Evolutionary conservation across 2,888 invertebrate species (phyloP), one percentile per base, ranked within the genome.

Genomic region (Crossocerus cetratus): DNA sequence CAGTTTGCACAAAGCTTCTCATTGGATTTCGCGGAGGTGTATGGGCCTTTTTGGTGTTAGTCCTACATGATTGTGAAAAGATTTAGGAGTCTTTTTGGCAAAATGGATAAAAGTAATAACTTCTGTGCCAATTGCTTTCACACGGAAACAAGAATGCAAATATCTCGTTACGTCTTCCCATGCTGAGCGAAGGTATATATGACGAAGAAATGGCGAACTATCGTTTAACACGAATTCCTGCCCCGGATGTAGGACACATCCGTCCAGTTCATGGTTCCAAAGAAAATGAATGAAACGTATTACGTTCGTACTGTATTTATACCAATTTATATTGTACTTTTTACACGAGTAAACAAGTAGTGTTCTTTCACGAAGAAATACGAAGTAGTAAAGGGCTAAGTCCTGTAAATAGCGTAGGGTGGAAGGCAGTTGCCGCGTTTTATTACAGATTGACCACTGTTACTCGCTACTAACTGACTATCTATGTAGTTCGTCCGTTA

Each of bases 141-240:
- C 65, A 57, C 11, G 65, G 32, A 44, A 56, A 20, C 56, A 59
- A 66, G 63, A 45, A 62, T 62, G n/a, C 43, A 42, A 67, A 76
- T 70, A 70, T 73, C 65, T 60, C 64, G 69, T 74, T 64, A 32
- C 32, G 76, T 76, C 76, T 76, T 76, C 76, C 75, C 43, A 18
- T 69, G 8, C 44, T 32, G 11, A 4, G 32, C 32, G 44, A 65
- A 60, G 59, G 20, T 23, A 49, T 23, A 16, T 14, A 43, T 43
- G 5, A 13, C 43, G 49, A 49, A 49, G 32, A 32, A 49, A n/a
- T 16, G 49, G 49, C 49, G 49, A 16, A 49, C 49, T 49, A 49
- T 49, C 49, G 14, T 49, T 49, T 16, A 49, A 16, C 16, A 49
- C 16, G 49, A 49, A 49, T 49, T 14, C 49, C 49, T 20, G 18